phyloP scores from a whole-genome alignment of 2,113 vertebrate genomes.

The Romanogobio albipinnatus region DNA sequence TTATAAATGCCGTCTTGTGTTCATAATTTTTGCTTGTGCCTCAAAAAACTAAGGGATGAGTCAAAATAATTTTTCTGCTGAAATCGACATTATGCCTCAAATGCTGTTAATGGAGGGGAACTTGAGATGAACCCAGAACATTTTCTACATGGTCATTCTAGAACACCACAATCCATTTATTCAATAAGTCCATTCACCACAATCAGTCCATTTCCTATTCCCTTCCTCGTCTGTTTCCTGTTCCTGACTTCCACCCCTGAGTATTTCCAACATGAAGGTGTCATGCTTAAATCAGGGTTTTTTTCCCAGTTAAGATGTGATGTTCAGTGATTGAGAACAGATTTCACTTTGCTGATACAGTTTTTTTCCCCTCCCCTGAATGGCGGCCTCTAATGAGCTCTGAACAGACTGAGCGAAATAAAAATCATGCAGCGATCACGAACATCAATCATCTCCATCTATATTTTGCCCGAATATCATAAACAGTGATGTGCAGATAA shows the following conservation, averaged over 20 bases:
- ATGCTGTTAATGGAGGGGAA: background rate
- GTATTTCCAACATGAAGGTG: background rate
- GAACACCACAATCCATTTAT: background rate
- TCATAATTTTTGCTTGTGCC: background rate
- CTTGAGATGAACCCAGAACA: background rate
- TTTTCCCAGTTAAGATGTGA: background rate
- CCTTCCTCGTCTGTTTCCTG: background rate
- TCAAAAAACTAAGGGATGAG: background rate
- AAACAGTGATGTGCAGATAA: background rate
- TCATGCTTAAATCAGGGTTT: background rate
- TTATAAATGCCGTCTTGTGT: background rate
- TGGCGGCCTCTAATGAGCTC: constrained; percentile 43
- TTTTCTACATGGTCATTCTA: background rate
- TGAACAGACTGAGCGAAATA: constrained; percentile 35
- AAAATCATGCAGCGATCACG: constrained; percentile 39
- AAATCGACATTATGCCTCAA: background rate
- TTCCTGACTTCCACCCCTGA: background rate
- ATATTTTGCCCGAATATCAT: background rate
- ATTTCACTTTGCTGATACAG: constrained; percentile 10
- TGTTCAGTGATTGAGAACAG: constrained; percentile 2
- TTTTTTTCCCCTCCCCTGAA: background rate
- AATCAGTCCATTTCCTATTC: background rate
- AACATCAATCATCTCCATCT: constrained; percentile 29
- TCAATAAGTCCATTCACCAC: background rate
- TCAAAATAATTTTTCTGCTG: background rate